These are phyloP conservation scores for Benitochromis conjunctus DNA, from an alignment of 2,113 vertebrate species.

Conservation along the genomic window DNA sequence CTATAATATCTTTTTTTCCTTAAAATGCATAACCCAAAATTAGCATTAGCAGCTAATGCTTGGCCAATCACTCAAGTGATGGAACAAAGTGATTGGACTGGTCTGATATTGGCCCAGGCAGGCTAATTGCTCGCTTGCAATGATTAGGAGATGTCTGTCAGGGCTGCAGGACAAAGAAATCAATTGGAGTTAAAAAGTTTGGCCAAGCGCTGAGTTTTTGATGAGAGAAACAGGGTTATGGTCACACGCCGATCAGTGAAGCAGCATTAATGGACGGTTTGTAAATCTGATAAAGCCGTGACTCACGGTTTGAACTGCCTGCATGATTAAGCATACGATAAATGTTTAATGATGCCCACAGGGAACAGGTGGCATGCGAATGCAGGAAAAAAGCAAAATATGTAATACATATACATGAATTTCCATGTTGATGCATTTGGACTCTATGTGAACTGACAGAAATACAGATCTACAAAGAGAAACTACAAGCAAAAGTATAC, in stretches of 20 bases:
- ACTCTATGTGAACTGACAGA: constrained; percentile 25
- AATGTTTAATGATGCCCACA: constrained; percentile 30
- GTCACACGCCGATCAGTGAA: constrained; percentile 37
- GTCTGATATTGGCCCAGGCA: neutral
- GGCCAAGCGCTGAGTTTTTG: neutral
- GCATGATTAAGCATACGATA: constrained; percentile 31
- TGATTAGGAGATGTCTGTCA: constrained; percentile 19
- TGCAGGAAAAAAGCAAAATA: neutral
- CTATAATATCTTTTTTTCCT: neutral
- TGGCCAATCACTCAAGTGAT: neutral
- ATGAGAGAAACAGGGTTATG: constrained; percentile 21
- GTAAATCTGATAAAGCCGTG: constrained; percentile 47
- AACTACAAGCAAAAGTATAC: neutral
- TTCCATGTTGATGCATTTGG: neutral
- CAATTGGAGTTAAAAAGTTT: constrained; percentile 35
- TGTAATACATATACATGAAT: neutral
- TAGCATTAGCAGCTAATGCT: neutral
- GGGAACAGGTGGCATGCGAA: neutral
- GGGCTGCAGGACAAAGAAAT: constrained; percentile 31
- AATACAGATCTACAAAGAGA: neutral
- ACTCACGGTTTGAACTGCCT: constrained; percentile 2
- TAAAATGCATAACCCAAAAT: neutral
- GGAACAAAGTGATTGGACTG: neutral
- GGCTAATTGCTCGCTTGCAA: constrained; percentile 41
- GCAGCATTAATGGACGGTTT: constrained; percentile 40